Percentiles rank a stretch among this genome's conserved stretches.
These are phyloP conservation scores for Synchiropus splendidus DNA, from an alignment of 2,113 vertebrate species.

Conservation along the genomic window DNA sequence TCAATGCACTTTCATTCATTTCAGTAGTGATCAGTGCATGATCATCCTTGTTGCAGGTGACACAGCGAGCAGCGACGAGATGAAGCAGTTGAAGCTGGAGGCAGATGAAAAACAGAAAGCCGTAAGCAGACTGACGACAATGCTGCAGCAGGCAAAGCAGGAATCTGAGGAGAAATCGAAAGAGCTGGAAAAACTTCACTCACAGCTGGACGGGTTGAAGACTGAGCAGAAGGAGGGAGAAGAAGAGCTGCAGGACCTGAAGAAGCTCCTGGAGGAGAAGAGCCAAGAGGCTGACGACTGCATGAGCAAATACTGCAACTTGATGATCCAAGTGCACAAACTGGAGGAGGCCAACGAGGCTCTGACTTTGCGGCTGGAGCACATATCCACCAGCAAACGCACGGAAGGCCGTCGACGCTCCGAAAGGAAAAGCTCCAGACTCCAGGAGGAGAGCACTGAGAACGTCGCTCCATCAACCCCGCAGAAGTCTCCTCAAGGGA, in stretches of 20 bases:
- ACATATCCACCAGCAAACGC: constrained; percentile 40
- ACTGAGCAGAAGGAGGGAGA: constrained; percentile 42
- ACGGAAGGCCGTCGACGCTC: constrained; percentile 18
- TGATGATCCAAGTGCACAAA: constrained; percentile 77
- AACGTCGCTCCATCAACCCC: constrained; percentile 23
- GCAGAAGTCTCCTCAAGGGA: constrained; percentile 42
- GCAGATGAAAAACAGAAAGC: constrained; percentile 24
- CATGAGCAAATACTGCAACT: constrained; percentile 80
- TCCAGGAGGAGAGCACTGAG: constrained; percentile 16
- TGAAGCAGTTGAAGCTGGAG: constrained; percentile 62
- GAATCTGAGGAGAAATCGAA: constrained; percentile 23
- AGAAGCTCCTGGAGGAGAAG: constrained; percentile 67
- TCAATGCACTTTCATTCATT: no score
- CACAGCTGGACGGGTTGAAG: constrained; percentile 13
- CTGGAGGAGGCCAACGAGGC: constrained; percentile 77
- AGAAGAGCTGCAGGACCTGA: constrained; percentile 71
- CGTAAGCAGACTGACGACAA: constrained; percentile 38
- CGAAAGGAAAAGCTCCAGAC: constrained; percentile 24
- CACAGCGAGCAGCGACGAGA: constrained; percentile 3
- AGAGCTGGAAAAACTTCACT: constrained; percentile 40
- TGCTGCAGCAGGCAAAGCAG: constrained; percentile 24
- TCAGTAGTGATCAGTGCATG: no score
- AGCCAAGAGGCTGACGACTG: constrained; percentile 75
- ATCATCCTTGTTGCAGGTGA: constrained; percentile 11
- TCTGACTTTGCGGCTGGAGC: constrained; percentile 67